A percentile compares a stretch with the other conserved stretches of the same genome.
These are phyloP conservation scores for Apeltes quadracus DNA, from an alignment of 2,113 vertebrate species.

Conservation along the genomic window DNA sequence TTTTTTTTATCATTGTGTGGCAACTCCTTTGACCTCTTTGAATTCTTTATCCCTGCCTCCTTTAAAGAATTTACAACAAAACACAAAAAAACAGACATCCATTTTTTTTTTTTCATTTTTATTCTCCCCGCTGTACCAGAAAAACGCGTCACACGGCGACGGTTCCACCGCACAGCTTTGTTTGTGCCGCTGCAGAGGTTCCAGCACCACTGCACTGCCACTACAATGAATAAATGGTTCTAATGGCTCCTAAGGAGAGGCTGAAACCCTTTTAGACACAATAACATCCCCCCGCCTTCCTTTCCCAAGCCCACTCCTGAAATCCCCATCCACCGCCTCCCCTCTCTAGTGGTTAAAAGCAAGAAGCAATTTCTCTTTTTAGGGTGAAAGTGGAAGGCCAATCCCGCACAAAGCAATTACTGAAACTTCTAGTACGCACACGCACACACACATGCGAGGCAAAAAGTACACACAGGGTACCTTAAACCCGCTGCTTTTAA, in stretches of 20 bases:
- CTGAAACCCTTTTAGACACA: slow-evolving; percentile 57
- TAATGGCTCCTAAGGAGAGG: slow-evolving; percentile 55
- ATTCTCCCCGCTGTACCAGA: no score
- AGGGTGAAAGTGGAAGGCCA: slow-evolving; percentile 58
- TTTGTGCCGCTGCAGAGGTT: slow-evolving; percentile 27
- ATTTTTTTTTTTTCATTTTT: no score
- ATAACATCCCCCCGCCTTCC: slow-evolving; percentile 1
- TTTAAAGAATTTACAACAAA: background rate
- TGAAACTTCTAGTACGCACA: slow-evolving; percentile 29
- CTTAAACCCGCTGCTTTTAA: slow-evolving; percentile 1
- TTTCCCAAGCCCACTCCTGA: slow-evolving; percentile 9
- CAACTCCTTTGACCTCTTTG: slow-evolving; percentile 16
- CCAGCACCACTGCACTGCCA: slow-evolving; percentile 22
- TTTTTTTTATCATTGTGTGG: slow-evolving; percentile 24
- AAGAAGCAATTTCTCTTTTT: slow-evolving; percentile 64
- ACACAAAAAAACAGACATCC: no score
- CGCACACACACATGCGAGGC: background rate
- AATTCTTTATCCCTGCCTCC: slow-evolving; percentile 8
- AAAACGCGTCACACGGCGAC: no score
- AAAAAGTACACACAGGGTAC: background rate
- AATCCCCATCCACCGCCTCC: slow-evolving; percentile 15
- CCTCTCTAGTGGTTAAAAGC: slow-evolving; percentile 55
- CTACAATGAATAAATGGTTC: slow-evolving; percentile 49
- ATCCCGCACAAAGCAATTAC: slow-evolving; percentile 62
- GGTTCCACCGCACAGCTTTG: slow-evolving; percentile 15